These are phyloP conservation scores for Synergus laeviventris DNA, from an alignment of 2,888 invertebrate species.

Conservation along the genomic window DNA sequence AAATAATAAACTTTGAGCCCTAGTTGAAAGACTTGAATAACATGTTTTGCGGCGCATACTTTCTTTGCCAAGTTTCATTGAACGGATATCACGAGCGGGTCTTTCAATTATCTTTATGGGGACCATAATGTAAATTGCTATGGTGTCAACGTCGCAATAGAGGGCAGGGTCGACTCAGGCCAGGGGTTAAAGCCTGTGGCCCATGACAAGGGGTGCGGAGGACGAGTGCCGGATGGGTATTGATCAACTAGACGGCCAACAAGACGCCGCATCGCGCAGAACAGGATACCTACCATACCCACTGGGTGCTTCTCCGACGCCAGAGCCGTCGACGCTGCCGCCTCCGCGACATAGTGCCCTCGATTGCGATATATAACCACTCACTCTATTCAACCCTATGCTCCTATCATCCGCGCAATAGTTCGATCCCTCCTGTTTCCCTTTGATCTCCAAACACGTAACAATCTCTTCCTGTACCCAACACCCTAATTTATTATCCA, in stretches of 20 bases:
- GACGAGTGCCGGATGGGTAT: constrained; percentile 66
- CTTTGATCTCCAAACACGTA: constrained; percentile 8
- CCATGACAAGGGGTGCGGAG: constrained; percentile 38
- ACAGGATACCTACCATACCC: constrained; percentile 68
- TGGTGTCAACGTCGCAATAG: constrained; percentile 62
- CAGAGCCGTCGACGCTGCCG: constrained; percentile 51
- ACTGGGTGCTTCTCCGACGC: constrained; percentile 40
- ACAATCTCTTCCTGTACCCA: not conserved
- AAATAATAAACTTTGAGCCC: not conserved
- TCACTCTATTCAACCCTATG: constrained; percentile 66
- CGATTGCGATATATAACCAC: constrained; percentile 70
- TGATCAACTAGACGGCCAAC: constrained; percentile 69
- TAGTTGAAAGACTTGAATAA: not conserved
- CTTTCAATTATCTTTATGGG: constrained; percentile 66
- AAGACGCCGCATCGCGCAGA: constrained; percentile 61
- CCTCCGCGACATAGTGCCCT: constrained; percentile 72
- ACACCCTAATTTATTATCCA: not conserved
- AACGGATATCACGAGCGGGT: constrained; percentile 51
- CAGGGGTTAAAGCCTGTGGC: constrained; percentile 51
- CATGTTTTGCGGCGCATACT: constrained; percentile 5
- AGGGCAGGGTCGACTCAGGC: constrained; percentile 54
- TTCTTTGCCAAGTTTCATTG: not conserved
- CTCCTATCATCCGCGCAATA: constrained; percentile 60
- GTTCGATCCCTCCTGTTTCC: constrained; percentile 57
- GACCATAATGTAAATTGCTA: constrained; percentile 66